These are phyloP conservation scores for Cataglyphis rosenhaueri DNA, from an alignment of 2,888 invertebrate species.

Conservation along the genomic window DNA sequence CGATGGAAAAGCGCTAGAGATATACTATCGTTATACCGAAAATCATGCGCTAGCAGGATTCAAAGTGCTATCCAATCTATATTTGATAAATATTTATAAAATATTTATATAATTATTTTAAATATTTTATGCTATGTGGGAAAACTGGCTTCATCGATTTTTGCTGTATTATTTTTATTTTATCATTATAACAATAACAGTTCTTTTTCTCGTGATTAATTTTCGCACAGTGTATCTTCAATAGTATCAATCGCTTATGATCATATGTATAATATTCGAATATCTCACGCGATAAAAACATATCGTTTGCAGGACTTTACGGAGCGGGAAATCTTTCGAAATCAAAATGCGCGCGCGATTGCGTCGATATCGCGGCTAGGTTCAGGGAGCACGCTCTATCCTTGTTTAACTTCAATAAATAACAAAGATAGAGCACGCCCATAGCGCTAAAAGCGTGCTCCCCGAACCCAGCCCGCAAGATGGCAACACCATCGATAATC, in stretches of 20 bases:
- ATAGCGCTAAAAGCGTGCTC: no score
- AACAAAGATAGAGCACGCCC: no score
- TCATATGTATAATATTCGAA: conserved; percentile 21
- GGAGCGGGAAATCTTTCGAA: neutral
- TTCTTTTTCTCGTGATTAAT: conserved; percentile 60
- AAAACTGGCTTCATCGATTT: neutral
- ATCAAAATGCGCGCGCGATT: neutral
- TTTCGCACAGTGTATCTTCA: conserved; percentile 35
- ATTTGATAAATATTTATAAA: no score
- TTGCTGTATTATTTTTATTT: conserved; percentile 71
- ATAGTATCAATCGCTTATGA: conserved; percentile 41
- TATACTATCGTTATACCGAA: no score
- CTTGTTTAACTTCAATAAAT: no score
- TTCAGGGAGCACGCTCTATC: no score
- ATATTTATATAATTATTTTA: no score
- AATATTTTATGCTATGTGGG: no score
- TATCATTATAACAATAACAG: conserved; percentile 75
- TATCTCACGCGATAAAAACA: neutral
- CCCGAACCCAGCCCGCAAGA: no score
- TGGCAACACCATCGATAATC: neutral
- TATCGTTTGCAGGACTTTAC: neutral
- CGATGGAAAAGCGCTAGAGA: no score
- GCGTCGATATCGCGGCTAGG: neutral
- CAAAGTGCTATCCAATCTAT: no score
- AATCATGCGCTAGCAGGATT: no score